Conservation (phyloP, 2,888 invertebrate genomes). For the Lochmaea capreae region DNA sequence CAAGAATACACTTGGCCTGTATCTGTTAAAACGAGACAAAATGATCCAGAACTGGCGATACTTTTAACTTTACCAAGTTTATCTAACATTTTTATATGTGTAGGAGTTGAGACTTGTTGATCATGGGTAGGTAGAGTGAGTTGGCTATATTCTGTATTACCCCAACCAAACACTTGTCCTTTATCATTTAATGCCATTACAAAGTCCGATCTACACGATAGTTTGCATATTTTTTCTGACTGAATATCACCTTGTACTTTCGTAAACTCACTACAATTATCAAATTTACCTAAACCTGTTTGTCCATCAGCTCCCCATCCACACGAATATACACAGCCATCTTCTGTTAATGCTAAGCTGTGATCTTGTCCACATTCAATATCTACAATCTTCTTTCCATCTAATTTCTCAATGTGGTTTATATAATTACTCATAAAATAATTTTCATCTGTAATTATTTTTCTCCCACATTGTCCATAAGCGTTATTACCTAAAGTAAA, state of each 20-base stretch:
- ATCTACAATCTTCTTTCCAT: conserved; percentile 72
- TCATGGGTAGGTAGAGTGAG: conserved; percentile 69
- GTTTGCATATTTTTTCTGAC: conserved; percentile 82
- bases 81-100: conserved; percentile 72
- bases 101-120: conserved; percentile 82
- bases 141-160: conserved; percentile 94
- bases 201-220: conserved; percentile 86
- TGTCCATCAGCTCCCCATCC: conserved; percentile 98
- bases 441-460: conserved; percentile 80
- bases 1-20: conserved; percentile 89
- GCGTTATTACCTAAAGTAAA: conserved; percentile 89
- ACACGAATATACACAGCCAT: conserved; percentile 86
- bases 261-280: conserved; percentile 71
- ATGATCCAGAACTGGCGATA: conserved; percentile 88
- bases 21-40: conserved; percentile 80
- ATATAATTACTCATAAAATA: conserved; percentile 76
- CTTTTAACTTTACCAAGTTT: conserved; percentile 81
- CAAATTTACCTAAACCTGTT: conserved; percentile 82
- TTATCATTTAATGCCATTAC: conserved; percentile 89
- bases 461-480: conserved; percentile 93
- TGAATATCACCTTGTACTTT: conserved; percentile 84
- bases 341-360: conserved; percentile 81
- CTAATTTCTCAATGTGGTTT: conserved; percentile 74
- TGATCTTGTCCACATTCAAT: conserved; percentile 94
- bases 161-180: conserved; percentile 97